Evolutionary conservation across 30 jellyfish, hydroid and myxozoan genomes (phyloP), one percentile per base, ranked within the genome.

Genomic region (Rhopilema esculentum): DNA sequence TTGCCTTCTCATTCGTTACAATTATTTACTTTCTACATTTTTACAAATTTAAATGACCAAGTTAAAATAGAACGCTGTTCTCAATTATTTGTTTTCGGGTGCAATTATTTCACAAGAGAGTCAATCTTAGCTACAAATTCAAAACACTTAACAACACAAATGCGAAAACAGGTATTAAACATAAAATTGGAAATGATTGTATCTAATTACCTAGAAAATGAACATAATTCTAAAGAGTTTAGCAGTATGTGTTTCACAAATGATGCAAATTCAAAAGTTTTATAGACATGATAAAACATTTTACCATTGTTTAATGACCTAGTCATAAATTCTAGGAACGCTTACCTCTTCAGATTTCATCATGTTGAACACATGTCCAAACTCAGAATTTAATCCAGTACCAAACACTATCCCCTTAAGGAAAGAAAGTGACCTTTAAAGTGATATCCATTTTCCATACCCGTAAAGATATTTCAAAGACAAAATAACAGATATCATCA

Each of bases 401-500:
- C 97, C 97, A 83, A 87, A 89, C 18, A 93, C 98, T 12, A 93
- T 88, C 22, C 98, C 98, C 98, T 93, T n/a, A n/a, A n/a, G 80
- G 15, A 75, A 29, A 7, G 75, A n/a, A 72, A 57, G n/a, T 4
- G 23, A 50, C 8, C 25, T 27, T 26, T 78, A 19, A 27, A 21
- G 50, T 49, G 26, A 4, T 18, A 19, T 1, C 21, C 21, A n/a
- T n/a, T n/a, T n/a, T n/a, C n/a, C n/a, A n/a, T n/a, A n/a, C n/a
- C n/a, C n/a, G n/a, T n/a, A n/a, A 17, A 27, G 50, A 17, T 28
- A 19, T 57, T 2, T 18, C 1, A 25, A 57, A 57, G 20, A 15
- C 67, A 61, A 26, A 0, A n/a, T n/a, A n/a, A n/a, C n/a, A 40
- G 6, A 2, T 12, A 40, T 40, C 19, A 12, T 1, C 1, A 0